These are phyloP conservation scores for Leucosticte australis DNA, from an alignment of 2,113 vertebrate genomes.

Conservation along the genomic window DNA sequence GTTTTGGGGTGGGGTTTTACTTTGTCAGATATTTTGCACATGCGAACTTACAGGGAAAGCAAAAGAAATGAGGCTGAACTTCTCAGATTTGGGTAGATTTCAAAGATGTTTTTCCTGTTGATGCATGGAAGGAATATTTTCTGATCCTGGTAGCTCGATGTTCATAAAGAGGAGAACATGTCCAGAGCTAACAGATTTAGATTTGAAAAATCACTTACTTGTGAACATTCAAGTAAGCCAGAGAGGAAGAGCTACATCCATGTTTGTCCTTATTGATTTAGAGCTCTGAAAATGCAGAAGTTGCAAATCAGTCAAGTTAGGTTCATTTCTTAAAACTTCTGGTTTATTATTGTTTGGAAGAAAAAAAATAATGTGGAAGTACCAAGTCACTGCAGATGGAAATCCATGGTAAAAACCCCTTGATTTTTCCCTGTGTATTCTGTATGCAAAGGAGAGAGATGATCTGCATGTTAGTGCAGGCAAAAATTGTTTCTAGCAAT, in stretches of 20 bases:
- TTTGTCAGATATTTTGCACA: neutral
- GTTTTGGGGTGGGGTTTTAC: neutral
- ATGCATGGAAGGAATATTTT: neutral
- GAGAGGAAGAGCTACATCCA: neutral
- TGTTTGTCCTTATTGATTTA: neutral
- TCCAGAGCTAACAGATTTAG: neutral
- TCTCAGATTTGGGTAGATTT: neutral
- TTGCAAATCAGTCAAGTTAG: neutral
- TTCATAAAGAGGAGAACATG: neutral
- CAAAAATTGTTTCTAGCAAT: slow-evolving; percentile 62
- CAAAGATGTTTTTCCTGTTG: neutral
- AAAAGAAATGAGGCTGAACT: neutral
- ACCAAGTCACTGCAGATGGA: neutral
- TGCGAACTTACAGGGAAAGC: neutral
- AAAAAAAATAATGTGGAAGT: neutral
- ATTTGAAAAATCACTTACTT: neutral
- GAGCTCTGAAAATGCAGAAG: neutral
- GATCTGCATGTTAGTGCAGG: slow-evolving; percentile 5
- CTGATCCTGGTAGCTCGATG: neutral
- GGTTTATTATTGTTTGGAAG: neutral
- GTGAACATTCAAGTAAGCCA: neutral
- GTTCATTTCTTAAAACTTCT: slow-evolving; percentile 2
- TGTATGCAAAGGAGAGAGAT: neutral
- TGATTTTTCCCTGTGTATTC: neutral
- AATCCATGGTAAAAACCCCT: neutral